Percentiles rank a stretch among this genome's conserved stretches.
phyloP scores from a whole-genome alignment of 2,888 invertebrate genomes.

The Cancer borealis region DNA sequence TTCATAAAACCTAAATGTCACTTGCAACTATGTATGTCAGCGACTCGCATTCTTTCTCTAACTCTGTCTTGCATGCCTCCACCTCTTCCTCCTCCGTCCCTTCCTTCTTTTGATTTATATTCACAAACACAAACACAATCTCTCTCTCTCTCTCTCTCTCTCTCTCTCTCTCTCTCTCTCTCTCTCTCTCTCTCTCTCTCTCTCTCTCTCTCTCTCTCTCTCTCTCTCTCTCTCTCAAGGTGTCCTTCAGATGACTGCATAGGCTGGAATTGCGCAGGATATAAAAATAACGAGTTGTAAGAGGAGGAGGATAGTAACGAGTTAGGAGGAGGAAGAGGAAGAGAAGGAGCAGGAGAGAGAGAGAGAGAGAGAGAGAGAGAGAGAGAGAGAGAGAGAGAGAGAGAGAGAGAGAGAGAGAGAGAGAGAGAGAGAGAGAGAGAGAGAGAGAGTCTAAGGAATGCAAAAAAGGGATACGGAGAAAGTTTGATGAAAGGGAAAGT shows the following conservation, averaged over 20 bases:
- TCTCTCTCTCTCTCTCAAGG: too few relatives aligned
- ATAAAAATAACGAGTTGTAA: background rate
- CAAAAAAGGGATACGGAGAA: background rate
- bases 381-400: slow-evolving; percentile 24
- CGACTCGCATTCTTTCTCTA: background rate
- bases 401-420: background rate
- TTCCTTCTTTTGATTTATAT: background rate
- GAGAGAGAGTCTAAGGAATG: background rate
- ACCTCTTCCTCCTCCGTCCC: background rate
- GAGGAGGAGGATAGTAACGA: background rate
- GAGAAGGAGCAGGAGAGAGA: background rate
- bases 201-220: too few relatives aligned
- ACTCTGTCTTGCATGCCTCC: background rate
- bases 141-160: background rate
- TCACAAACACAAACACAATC: background rate
- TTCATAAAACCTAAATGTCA: background rate
- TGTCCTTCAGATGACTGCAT: too few relatives aligned
- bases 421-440: slow-evolving; percentile 31
- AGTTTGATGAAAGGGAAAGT: slow-evolving; percentile 33
- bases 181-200: too few relatives aligned
- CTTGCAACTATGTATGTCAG: background rate
- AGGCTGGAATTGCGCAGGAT: background rate
- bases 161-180: slow-evolving; percentile 9
- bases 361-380: slow-evolving; percentile 13
- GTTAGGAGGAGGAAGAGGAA: background rate